Conservation (phyloP, 1,140 invertebrate species). For the Achatina immaculata region DNA sequence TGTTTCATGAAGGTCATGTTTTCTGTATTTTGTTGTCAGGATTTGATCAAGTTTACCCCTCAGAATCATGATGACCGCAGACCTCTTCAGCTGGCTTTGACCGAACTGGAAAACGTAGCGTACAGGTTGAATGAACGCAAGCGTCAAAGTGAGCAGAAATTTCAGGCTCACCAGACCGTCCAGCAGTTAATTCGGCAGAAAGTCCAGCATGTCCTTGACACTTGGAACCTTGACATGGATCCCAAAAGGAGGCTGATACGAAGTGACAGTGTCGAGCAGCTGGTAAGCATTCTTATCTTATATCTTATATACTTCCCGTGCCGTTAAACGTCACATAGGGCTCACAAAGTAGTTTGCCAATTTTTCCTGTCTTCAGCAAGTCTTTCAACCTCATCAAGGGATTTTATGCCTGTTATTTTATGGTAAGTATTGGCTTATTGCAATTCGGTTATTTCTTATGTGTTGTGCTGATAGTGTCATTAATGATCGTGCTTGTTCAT, state of each 20-base stretch:
- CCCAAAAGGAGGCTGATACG: constrained; percentile 54
- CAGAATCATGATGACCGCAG: constrained; percentile 93
- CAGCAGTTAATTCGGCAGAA: constrained; percentile 38
- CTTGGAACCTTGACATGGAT: constrained; percentile 34
- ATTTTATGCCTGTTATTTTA: too few relatives aligned
- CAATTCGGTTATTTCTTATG: too few relatives aligned
- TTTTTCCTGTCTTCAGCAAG: too few relatives aligned
- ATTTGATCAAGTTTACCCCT: constrained; percentile 93
- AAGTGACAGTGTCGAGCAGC: constrained; percentile 90
- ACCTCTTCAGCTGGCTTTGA: constrained; percentile 91
- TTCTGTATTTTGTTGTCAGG: constrained; percentile 73
- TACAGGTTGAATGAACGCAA: constrained; percentile 96
- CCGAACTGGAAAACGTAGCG: constrained; percentile 93
- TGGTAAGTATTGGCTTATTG: too few relatives aligned
- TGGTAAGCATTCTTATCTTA: constrained; percentile 75
- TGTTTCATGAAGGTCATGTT: too few relatives aligned
- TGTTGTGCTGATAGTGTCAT: too few relatives aligned
- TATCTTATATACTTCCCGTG: too few relatives aligned
- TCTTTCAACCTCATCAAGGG: too few relatives aligned
- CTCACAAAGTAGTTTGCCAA: too few relatives aligned
- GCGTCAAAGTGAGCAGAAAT: constrained; percentile 92
- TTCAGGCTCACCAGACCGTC: constrained; percentile 73
- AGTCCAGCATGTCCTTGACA: constrained; percentile 27
- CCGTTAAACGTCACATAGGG: too few relatives aligned
- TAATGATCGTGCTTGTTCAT: too few relatives aligned